Conservation (phyloP, 2,797 vertebrate species). For the Enoplosus armatus region DNA sequence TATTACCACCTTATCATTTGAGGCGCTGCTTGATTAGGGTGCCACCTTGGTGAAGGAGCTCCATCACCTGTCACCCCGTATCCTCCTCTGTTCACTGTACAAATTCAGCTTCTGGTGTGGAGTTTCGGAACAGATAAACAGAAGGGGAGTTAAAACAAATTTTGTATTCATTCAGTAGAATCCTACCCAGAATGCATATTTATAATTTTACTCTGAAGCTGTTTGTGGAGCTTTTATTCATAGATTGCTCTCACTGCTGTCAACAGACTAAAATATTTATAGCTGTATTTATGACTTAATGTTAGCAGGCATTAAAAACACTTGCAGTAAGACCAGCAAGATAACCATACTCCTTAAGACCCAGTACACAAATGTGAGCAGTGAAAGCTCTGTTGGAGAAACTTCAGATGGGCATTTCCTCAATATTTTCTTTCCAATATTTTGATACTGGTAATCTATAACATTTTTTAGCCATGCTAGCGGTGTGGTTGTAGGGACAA, state of each 20-base stretch:
- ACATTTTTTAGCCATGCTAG: background rate
- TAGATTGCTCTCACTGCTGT: slow-evolving; percentile 3
- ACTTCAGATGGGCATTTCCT: background rate
- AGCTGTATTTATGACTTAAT: background rate
- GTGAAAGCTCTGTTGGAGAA: background rate
- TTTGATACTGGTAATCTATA: background rate
- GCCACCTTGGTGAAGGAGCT: slow-evolving; percentile 9
- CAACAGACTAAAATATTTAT: slow-evolving; percentile 13
- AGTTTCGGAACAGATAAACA: slow-evolving; percentile 5
- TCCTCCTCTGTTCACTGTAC: background rate
- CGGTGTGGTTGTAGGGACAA: background rate
- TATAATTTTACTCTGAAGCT: background rate
- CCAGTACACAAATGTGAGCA: no score
- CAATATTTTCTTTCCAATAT: no score
- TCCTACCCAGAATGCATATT: background rate
- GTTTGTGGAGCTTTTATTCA: slow-evolving; percentile 9
- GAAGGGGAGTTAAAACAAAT: background rate
- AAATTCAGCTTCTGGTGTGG: slow-evolving; percentile 2
- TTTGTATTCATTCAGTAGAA: background rate
- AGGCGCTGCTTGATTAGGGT: slow-evolving; percentile 1
- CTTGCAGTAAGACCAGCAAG: background rate
- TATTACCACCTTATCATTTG: slow-evolving; percentile 27
- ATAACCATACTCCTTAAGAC: background rate
- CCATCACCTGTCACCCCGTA: background rate
- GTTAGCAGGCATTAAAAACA: background rate